Percentiles rank a stretch among this genome's conserved stretches.
These are phyloP conservation scores for Pao palembangensis DNA, from an alignment of 2,113 vertebrate species.

Conservation along the genomic window DNA sequence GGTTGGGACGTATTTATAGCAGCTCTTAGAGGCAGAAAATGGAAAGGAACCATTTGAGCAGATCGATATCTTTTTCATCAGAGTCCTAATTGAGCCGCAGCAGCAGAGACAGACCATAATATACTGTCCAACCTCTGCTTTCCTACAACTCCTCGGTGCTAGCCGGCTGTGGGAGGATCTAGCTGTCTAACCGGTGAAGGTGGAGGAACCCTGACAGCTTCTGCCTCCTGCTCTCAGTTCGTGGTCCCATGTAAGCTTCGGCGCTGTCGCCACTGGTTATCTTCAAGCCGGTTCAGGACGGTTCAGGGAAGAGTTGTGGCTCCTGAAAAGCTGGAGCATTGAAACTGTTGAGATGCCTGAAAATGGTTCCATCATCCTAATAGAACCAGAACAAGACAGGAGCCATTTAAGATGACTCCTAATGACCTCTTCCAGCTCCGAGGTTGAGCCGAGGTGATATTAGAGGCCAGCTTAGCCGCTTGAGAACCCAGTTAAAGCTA, in stretches of 20 bases:
- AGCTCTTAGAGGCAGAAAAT: background rate
- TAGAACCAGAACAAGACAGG: slow-evolving; percentile 10
- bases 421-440: slow-evolving; percentile 38
- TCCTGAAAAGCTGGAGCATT: too few species aligned
- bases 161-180: too few species aligned
- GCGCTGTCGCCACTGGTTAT: slow-evolving; percentile 13
- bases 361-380: background rate
- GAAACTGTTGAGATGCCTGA: too few species aligned
- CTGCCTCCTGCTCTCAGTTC: too few species aligned
- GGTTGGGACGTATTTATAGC: background rate
- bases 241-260: too few species aligned
- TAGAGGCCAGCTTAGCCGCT: slow-evolving; percentile 9
- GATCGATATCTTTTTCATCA: background rate
- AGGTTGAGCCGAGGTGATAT: slow-evolving; percentile 39
- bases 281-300: too few species aligned
- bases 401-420: slow-evolving; percentile 33
- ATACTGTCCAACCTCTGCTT: background rate
- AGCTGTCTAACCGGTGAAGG: too few species aligned
- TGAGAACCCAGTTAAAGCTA: slow-evolving; percentile 17
- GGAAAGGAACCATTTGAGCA: background rate
- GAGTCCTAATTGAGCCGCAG: background rate
- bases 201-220: too few species aligned
- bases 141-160: background rate
- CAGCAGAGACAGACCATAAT: background rate
- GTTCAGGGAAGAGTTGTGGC: too few species aligned